These are phyloP conservation scores for Eretmochelys imbricata DNA, from an alignment of 2,113 vertebrate genomes.

Conservation along the genomic window DNA sequence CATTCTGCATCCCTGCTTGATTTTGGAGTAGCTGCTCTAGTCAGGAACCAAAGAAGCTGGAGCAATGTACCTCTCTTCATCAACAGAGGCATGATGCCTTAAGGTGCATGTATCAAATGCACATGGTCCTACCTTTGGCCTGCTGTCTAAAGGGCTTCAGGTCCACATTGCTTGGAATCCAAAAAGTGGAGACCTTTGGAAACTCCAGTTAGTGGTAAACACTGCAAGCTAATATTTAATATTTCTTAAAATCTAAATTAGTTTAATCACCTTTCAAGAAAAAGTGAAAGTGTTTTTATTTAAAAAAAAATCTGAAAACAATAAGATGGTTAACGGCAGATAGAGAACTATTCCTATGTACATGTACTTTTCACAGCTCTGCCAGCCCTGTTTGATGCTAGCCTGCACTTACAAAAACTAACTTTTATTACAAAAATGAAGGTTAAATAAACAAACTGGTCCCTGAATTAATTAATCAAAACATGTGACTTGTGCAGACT, in stretches of 20 bases:
- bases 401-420: background rate
- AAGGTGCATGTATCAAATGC: background rate
- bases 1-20: background rate
- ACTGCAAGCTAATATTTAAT: background rate
- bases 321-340: background rate
- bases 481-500: slow-evolving; percentile 3
- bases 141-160: background rate
- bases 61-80: background rate
- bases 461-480: background rate
- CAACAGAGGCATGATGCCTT: background rate
- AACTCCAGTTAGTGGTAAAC: background rate
- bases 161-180: background rate
- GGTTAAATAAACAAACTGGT: background rate
- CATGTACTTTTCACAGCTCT: background rate
- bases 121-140: background rate
- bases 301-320: background rate
- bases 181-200: background rate
- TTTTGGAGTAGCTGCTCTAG: background rate
- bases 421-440: background rate
- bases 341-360: background rate
- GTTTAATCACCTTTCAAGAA: background rate
- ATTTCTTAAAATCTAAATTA: background rate
- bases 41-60: background rate
- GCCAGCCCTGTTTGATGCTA: background rate
- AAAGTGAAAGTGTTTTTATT: background rate